Percentiles rank a stretch among this genome's conserved stretches.
Evolutionary conservation across 2,797 vertebrate species (phyloP).

Genomic region (Myotis myotis): DNA sequence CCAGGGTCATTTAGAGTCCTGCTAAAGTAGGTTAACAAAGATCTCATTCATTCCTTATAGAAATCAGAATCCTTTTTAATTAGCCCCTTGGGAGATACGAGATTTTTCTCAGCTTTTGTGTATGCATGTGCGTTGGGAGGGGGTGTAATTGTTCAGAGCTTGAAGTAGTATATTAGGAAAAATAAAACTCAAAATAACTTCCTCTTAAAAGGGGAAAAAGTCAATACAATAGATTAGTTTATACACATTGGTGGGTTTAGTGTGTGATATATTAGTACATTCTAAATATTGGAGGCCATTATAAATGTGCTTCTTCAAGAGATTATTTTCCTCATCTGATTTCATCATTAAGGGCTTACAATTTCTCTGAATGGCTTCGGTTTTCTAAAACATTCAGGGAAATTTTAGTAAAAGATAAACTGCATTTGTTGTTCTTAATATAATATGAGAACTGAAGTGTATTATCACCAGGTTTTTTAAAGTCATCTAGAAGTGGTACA

Average conservation of each 20-base stretch:
- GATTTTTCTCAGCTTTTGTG: constrained; percentile 71
- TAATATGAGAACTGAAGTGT: neutral
- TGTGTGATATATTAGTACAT: neutral
- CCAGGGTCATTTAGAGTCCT: constrained; percentile 77
- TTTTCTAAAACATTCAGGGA: constrained; percentile 20
- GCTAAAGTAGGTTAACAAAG: constrained; percentile 84
- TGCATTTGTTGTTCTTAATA: neutral
- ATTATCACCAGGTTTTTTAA: neutral
- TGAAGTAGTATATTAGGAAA: constrained; percentile 60
- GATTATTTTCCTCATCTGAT: neutral
- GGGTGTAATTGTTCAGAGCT: constrained; percentile 75
- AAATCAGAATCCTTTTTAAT: constrained; percentile 85
- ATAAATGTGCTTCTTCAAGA: neutral
- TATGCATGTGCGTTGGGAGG: constrained; percentile 12
- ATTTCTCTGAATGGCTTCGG: neutral
- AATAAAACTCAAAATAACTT: constrained; percentile 62
- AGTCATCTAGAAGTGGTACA: neutral
- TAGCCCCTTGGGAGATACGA: constrained; percentile 77
- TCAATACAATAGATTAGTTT: neutral
- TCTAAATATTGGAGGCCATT: neutral
- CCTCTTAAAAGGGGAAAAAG: constrained; percentile 27
- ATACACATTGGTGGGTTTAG: neutral
- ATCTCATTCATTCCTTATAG: constrained; percentile 83
- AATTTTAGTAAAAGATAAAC: constrained; percentile 17
- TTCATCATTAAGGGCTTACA: neutral